Evolutionary conservation across 2,888 invertebrate species (phyloP).

Genomic region (Yponomeuta malinellus): DNA sequence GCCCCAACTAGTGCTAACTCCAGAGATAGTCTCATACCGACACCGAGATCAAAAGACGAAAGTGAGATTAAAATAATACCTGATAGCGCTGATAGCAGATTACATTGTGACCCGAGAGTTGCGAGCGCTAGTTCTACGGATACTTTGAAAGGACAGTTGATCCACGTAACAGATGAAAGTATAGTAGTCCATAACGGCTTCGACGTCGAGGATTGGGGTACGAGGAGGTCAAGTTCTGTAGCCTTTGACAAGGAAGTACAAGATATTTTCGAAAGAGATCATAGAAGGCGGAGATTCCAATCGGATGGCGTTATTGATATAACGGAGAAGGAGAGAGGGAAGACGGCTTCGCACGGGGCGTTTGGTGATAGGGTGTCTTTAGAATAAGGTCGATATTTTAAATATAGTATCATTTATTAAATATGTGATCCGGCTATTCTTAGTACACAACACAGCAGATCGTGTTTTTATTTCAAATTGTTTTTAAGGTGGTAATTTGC

Average conservation of each 20-base stretch:
- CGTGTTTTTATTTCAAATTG: too few relatives aligned
- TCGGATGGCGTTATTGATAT: conserved; percentile 28
- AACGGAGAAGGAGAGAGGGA: conserved; percentile 29
- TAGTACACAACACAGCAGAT: too few relatives aligned
- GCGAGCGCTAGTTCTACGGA: conserved; percentile 45
- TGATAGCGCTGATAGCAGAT: conserved; percentile 29
- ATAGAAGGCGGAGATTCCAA: conserved; percentile 30
- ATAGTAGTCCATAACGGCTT: conserved; percentile 48
- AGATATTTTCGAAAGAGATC: conserved; percentile 57
- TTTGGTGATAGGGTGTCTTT: conserved; percentile 44
- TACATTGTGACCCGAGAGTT: conserved; percentile 35
- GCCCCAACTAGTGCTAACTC: conserved; percentile 30
- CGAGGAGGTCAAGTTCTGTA: conserved; percentile 54
- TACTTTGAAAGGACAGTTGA: conserved; percentile 51
- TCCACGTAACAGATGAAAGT: conserved; percentile 49
- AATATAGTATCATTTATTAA: not conserved
- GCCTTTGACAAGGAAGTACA: conserved; percentile 61
- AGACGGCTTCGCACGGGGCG: conserved; percentile 37
- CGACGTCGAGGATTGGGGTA: conserved; percentile 36
- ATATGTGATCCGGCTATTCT: too few relatives aligned
- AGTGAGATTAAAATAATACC: conserved; percentile 27
- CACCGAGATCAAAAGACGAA: conserved; percentile 29
- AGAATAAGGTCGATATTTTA: not conserved
- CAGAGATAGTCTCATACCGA: conserved; percentile 34
- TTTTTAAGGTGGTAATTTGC: too few relatives aligned